phyloP scores from a whole-genome alignment of 2,888 invertebrate genomes.

The Ligdia adustata region DNA sequence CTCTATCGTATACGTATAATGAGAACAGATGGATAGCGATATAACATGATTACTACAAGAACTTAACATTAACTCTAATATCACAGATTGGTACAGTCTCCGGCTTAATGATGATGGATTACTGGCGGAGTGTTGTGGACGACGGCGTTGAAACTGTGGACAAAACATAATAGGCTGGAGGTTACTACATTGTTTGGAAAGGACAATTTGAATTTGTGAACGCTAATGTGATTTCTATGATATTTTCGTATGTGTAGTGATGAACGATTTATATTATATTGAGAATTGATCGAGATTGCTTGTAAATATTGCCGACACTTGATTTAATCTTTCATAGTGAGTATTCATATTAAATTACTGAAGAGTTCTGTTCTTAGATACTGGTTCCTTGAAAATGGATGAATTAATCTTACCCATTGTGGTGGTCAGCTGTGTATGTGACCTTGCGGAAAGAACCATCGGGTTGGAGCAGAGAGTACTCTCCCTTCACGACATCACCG shows the following conservation, averaged over 20 bases:
- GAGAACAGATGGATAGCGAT: slow-evolving; percentile 53
- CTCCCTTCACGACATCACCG: slow-evolving; percentile 84
- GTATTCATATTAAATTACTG: too few species aligned
- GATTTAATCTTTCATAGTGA: too few species aligned
- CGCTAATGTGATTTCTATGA: too few species aligned
- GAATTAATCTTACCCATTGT: slow-evolving; percentile 81
- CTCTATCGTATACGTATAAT: slow-evolving; percentile 39
- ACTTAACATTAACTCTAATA: slow-evolving; percentile 67
- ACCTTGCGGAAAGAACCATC: slow-evolving; percentile 85
- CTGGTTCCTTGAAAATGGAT: too few species aligned
- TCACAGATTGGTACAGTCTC: slow-evolving; percentile 65
- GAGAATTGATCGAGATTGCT: too few species aligned
- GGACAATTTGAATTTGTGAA: too few species aligned
- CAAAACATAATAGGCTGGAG: slow-evolving; percentile 42
- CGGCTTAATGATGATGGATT: slow-evolving; percentile 75
- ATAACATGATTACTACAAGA: slow-evolving; percentile 48
- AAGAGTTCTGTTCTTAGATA: too few species aligned
- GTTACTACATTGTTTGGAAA: slow-evolving; percentile 8
- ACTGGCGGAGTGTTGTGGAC: slow-evolving; percentile 79
- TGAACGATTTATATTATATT: too few species aligned
- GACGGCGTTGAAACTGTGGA: slow-evolving; percentile 78
- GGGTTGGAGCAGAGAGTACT: slow-evolving; percentile 83
- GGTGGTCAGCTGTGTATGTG: slow-evolving; percentile 83
- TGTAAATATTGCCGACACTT: too few species aligned
- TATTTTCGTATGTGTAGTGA: too few species aligned